Evolutionary conservation across 37 sponge, comb jelly and placozoan species (phyloP).

Genomic region (Ianthella basta): DNA sequence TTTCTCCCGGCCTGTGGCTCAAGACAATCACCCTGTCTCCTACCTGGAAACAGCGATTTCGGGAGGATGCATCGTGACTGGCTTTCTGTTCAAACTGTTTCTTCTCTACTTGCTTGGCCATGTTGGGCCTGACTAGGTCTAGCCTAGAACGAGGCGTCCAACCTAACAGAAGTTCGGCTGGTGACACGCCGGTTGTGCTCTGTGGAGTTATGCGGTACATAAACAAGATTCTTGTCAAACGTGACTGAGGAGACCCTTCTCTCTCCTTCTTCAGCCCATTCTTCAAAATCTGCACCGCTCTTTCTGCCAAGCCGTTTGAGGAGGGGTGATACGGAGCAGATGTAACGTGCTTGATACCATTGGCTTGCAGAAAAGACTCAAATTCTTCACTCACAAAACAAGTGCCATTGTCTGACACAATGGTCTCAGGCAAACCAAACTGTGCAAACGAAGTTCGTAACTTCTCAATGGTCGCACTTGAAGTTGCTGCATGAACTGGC

Average conservation of each 20-base stretch:
- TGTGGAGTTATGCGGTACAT: constrained; percentile 43
- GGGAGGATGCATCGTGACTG: neutral
- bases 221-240: constrained; percentile 44
- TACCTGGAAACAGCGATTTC: neutral
- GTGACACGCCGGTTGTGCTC: constrained; percentile 36
- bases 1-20: constrained; percentile 22
- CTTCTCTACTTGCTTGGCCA: neutral
- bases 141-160: constrained; percentile 33
- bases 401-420: constrained; percentile 49
- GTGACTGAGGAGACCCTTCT: neutral
- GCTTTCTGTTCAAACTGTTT: constrained; percentile 31
- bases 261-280: constrained; percentile 37
- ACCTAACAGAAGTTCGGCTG: constrained; percentile 51
- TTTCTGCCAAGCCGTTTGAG: constrained; percentile 44
- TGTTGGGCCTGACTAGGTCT: constrained; percentile 43
- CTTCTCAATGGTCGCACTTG: neutral
- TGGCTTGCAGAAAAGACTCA: constrained; percentile 11
- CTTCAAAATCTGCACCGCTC: constrained; percentile 41
- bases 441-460: constrained; percentile 18
- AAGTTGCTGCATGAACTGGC: neutral
- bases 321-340: constrained; percentile 43
- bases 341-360: too few relatives aligned
- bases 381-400: constrained; percentile 33
- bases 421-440: constrained; percentile 30
- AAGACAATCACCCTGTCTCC: constrained; percentile 32